Evolutionary conservation across 1,140 invertebrate species (phyloP).

Genomic region (Ganaspis sp.): DNA sequence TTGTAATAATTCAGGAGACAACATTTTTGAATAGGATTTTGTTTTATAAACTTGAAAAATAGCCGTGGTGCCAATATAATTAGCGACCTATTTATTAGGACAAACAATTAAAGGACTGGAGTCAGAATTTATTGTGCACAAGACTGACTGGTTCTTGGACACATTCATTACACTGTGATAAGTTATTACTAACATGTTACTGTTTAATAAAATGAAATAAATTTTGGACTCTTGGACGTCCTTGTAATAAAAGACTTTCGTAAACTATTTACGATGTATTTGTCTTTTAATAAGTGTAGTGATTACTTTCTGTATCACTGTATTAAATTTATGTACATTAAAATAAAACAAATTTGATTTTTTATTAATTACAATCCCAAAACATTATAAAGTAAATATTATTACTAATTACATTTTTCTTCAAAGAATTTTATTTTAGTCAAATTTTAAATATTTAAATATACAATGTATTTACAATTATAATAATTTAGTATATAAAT

Average conservation of each 20-base stretch:
- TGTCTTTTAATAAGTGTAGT: not conserved
- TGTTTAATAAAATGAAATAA: constrained; percentile 7
- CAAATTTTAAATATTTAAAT: no score
- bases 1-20: no score
- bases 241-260: not conserved
- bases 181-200: constrained; percentile 19
- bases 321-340: constrained; percentile 4
- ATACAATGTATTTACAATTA: no score
- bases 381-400: no score
- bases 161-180: constrained; percentile 33
- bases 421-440: no score
- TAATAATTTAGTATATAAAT: no score
- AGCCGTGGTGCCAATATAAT: constrained; percentile 4
- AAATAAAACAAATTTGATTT: not conserved
- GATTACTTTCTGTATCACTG: constrained; percentile 1
- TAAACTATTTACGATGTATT: not conserved
- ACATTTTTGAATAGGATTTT: no score
- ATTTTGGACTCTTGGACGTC: not conserved
- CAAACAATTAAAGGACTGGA: constrained; percentile 7
- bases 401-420: no score
- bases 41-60: not conserved
- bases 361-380: no score
- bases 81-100: not conserved
- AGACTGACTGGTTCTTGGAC: constrained; percentile 31
- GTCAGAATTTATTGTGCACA: constrained; percentile 9